Evolutionary conservation across 2,797 vertebrate genomes (phyloP), one percentile per base, ranked within the genome.

Genomic region (Anableps anableps): DNA sequence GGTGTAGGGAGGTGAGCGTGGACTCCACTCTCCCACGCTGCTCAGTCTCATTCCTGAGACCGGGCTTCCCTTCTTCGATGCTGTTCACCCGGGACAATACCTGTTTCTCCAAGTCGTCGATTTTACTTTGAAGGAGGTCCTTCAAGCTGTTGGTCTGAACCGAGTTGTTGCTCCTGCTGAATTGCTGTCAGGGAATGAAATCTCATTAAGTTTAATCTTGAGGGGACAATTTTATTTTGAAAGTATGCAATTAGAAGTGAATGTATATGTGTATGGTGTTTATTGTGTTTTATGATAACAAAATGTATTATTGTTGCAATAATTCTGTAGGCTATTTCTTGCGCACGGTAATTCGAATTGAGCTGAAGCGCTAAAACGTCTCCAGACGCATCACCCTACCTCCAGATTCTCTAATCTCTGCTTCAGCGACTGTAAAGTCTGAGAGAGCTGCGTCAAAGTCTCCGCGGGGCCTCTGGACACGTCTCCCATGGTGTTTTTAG

Each of bases 41-140:
- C 91, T 98, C 98, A 0, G 97, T 97, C 91, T 99, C 97, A 80
- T 99, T 99, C 79, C 92, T 95, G 70, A 97, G 94, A 64, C 93
- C 96, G 26, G 95, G 95, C 88, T 97, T 98, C n/a, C 96, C 97
- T 75, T 99, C 98, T 88, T 99, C 98, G 87, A 99, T 94, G 85
- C 96, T 97, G 96, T 98, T 99, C 83, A 99, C 98, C 3, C 98
- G 95, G 81, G 97, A 97, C 93, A 99, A 91, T 77, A 99, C 98
- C 92, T 99, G 98, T 94, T 96, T 96, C 96, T 99, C 98, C 92
- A 99, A 88, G 90, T 99, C 98, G 82, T 99, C 97, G 88, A 99
- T 99, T 89, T 98, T 99, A 91, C 92, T 98, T 90, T 99, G 98
- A 84, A 99, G 97, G 82, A 99, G 95, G 86, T 99, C 98, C 94